Conservation (phyloP, 2,797 vertebrate genomes). For the Synanceia verrucosa region DNA sequence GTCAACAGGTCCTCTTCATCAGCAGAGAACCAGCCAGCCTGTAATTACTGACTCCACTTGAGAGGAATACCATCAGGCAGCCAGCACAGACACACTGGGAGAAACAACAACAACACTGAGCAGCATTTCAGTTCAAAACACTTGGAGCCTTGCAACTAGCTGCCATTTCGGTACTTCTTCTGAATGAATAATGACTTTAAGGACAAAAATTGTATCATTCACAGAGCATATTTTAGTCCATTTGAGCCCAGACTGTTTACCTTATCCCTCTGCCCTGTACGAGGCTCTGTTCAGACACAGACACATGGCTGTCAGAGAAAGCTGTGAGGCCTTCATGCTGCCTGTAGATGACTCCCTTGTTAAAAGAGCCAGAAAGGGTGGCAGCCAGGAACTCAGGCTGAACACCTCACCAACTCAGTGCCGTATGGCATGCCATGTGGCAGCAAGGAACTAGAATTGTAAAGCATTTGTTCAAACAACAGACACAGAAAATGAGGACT, state of each 20-base stretch:
- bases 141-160: conserved; percentile 28
- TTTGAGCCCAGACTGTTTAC: conserved; percentile 45
- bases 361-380: conserved; percentile 47
- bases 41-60: conserved; percentile 66
- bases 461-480: conserved; percentile 8
- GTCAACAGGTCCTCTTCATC: conserved; percentile 64
- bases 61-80: conserved; percentile 65
- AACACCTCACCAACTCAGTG: conserved; percentile 42
- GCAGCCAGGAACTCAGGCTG: conserved; percentile 48
- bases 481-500: neutral
- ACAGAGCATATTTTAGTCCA: conserved; percentile 23
- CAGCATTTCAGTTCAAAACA: conserved; percentile 35
- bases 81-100: conserved; percentile 29
- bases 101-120: conserved; percentile 11
- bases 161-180: conserved; percentile 9
- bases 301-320: conserved; percentile 62
- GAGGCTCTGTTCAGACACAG: conserved; percentile 29
- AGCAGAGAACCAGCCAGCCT: conserved; percentile 58
- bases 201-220: conserved; percentile 5
- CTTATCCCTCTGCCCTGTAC: conserved; percentile 20
- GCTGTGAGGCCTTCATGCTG: conserved; percentile 49
- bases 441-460: conserved; percentile 31
- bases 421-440: conserved; percentile 64
- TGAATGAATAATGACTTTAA: conserved; percentile 25
- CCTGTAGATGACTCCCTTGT: conserved; percentile 51